phyloP scores from a whole-genome alignment of 2,113 vertebrate species.

The Bos taurus region DNA sequence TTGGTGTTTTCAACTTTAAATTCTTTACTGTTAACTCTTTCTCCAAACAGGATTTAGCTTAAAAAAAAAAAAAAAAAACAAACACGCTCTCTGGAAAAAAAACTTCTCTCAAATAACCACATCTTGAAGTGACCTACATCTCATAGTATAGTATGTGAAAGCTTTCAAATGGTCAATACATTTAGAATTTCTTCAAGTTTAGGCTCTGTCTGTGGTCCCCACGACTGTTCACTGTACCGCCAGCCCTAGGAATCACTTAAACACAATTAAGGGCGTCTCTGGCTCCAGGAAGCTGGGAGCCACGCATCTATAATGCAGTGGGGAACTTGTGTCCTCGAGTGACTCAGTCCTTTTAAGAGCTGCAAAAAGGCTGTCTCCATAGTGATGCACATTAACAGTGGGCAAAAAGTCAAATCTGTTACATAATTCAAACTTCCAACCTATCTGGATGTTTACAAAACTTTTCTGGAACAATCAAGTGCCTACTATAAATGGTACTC shows the following conservation, averaged over 20 bases:
- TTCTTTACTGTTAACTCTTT: neutral
- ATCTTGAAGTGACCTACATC: neutral
- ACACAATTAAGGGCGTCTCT: neutral
- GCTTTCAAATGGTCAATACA: neutral
- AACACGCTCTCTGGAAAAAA: neutral
- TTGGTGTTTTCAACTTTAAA: neutral
- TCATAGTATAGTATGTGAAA: neutral
- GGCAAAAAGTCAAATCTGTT: conserved; percentile 73
- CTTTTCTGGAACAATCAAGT: conserved; percentile 63
- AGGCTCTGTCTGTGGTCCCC: neutral
- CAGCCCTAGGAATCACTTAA: neutral
- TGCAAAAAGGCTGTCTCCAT: conserved; percentile 68
- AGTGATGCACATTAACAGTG: conserved; percentile 66
- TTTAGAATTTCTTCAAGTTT: neutral
- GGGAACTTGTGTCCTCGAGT: conserved; percentile 56
- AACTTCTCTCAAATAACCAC: neutral
- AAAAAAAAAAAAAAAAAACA: neutral
- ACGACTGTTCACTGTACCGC: neutral
- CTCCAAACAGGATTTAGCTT: neutral
- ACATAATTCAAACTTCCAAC: conserved; percentile 66
- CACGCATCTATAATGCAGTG: conserved; percentile 65
- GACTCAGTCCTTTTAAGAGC: conserved; percentile 58
- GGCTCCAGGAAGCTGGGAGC: conserved; percentile 26
- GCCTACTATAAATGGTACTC: conserved; percentile 60
- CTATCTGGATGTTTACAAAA: conserved; percentile 10